Conservation (phyloP, 2,113 vertebrate genomes). For the Symphodus melops region DNA sequence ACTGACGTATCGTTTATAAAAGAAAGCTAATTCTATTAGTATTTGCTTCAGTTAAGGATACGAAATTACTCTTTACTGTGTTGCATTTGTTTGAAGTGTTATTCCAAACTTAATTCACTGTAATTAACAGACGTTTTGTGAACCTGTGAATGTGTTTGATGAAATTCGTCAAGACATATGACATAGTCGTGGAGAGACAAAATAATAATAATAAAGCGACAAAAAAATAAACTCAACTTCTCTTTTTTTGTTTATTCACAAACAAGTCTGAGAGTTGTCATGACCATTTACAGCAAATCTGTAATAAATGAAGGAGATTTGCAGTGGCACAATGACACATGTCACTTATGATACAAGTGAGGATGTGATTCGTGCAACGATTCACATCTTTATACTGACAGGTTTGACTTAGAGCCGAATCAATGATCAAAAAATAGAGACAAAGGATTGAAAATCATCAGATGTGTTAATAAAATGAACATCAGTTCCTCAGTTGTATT, state of each 20-base stretch:
- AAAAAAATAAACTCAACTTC: constrained; percentile 77
- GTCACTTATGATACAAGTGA: not conserved
- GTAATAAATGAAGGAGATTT: constrained; percentile 42
- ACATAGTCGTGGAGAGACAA: constrained; percentile 75
- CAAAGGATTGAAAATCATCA: not conserved
- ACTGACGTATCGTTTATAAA: constrained; percentile 68
- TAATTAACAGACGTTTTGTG: constrained; percentile 79
- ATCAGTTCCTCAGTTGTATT: constrained; percentile 6
- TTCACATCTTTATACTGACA: not conserved
- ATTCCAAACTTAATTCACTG: constrained; percentile 71
- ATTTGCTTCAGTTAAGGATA: constrained; percentile 69
- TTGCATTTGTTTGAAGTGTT: constrained; percentile 76
- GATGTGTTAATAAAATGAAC: not conserved
- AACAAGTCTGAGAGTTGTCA: constrained; percentile 70
- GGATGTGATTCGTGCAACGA: constrained; percentile 35
- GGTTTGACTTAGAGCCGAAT: constrained; percentile 27
- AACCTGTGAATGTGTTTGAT: constrained; percentile 83
- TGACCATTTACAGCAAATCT: constrained; percentile 47
- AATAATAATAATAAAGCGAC: constrained; percentile 75
- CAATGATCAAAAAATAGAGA: constrained; percentile 33
- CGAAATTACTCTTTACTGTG: constrained; percentile 71
- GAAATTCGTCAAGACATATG: constrained; percentile 63
- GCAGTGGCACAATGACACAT: constrained; percentile 5
- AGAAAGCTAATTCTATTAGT: constrained; percentile 62
- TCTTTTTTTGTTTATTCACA: constrained; percentile 78